Percentiles rank a stretch among this genome's conserved stretches.
These are phyloP conservation scores for Sinella curviseta DNA, from an alignment of 1,140 invertebrate species.

Conservation along the genomic window DNA sequence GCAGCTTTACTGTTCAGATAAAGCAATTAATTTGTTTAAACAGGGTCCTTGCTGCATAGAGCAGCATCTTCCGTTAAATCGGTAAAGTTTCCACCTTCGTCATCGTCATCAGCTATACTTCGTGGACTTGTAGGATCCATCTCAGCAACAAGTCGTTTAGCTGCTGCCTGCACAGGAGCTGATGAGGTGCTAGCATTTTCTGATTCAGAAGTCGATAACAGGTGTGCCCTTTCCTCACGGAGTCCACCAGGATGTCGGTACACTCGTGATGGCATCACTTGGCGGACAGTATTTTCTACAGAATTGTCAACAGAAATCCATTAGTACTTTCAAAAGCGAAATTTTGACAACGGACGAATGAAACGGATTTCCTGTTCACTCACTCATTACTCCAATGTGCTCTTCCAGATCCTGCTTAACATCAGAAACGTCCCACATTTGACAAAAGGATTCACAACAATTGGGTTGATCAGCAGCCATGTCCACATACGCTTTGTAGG, in stretches of 20 bases:
- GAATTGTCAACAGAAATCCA: not conserved
- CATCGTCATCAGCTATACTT: not conserved
- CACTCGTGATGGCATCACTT: slow-evolving; percentile 45
- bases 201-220: slow-evolving; percentile 43
- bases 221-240: slow-evolving; percentile 42
- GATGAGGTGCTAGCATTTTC: slow-evolving; percentile 30
- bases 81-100: slow-evolving; percentile 34
- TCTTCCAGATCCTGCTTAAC: slow-evolving; percentile 87
- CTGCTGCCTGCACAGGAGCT: slow-evolving; percentile 35
- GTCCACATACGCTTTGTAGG: slow-evolving; percentile 79
- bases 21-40: not conserved
- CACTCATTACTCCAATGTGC: slow-evolving; percentile 83
- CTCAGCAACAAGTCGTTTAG: slow-evolving; percentile 41
- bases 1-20: not conserved
- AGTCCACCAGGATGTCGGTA: slow-evolving; percentile 49
- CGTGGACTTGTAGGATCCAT: slow-evolving; percentile 31
- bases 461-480: slow-evolving; percentile 58
- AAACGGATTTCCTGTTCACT: too few species aligned
- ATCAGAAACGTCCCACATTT: slow-evolving; percentile 94
- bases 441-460: slow-evolving; percentile 66
- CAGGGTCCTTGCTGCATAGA: not conserved
- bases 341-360: not conserved
- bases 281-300: slow-evolving; percentile 43
- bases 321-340: not conserved
- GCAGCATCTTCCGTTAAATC: slow-evolving; percentile 41